Evolutionary conservation across 2,888 invertebrate species (phyloP), one percentile per base, ranked within the genome.

Genomic region (Vandiemenella viatica): DNA sequence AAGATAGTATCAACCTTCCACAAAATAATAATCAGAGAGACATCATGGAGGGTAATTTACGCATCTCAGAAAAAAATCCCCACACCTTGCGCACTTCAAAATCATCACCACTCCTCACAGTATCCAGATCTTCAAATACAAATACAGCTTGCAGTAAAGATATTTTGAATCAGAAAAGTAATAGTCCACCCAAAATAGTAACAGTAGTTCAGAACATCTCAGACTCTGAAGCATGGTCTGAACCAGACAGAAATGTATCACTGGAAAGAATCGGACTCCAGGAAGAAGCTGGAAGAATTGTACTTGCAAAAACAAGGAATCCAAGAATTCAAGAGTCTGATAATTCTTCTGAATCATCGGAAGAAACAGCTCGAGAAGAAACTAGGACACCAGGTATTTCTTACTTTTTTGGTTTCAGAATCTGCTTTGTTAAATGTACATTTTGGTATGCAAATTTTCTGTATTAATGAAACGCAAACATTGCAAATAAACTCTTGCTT

Each of bases 201-300:
- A 32, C 10, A 3, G 10, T n/a, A 13, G 5, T 32, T 13, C 10
- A 32, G 10, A 32, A 32, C n/a, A n/a, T 32, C 2, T 75, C 79
- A 2, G 89, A 89, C 61, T 86, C 87, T 0, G 89, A 90, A 62
- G 79, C 83, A 23, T 89, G 88, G 80, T 88, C 88, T 0, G 89
- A 89, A 61, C 88, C 89, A 0, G 89, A 89, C 61, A 73, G 86
- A 42, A 79, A 77, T 51, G 86, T 89, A 2, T 88, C 88, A 0
- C 67, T 80, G 52, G 86, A 83, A 0, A 74, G 89, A 53, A 87
- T 89, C 19, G 88, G 88, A 8, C 53, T 65, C 4, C 32, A 32
- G 32, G 32, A 32, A 32, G 32, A 32, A 10, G 13, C 10, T 13
- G 32, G 10, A 2, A 32, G n/a, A 32, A 32, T 13, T 32, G 4